phyloP scores from a whole-genome alignment of 2,888 invertebrate species.

The Epinotia ramella region DNA sequence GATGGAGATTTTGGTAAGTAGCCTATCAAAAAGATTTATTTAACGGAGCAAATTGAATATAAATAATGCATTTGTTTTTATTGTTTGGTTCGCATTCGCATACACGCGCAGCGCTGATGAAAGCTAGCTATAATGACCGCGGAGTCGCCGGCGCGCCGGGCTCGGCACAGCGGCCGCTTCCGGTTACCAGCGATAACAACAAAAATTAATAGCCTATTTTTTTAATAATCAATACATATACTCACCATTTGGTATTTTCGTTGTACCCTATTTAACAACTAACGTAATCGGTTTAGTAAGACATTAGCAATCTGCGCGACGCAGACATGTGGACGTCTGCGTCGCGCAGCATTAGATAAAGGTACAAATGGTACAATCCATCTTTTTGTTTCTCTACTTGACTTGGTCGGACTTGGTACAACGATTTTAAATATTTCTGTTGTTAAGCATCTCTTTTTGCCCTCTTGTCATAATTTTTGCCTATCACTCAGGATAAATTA shows the following conservation, averaged over 20 bases:
- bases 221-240: constrained; percentile 12
- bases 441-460: too few species aligned
- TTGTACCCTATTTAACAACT: constrained; percentile 5
- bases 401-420: too few species aligned
- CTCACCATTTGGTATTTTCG: constrained; percentile 10
- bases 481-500: too few species aligned
- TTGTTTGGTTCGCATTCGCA: neutral
- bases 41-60: neutral
- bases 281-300: neutral
- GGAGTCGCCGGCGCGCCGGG: neutral
- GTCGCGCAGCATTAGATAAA: neutral
- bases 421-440: too few species aligned
- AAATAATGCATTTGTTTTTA: neutral
- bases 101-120: constrained; percentile 8
- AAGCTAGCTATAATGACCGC: constrained; percentile 6
- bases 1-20: constrained; percentile 1
- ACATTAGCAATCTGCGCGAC: neutral
- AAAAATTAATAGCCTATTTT: constrained; percentile 37
- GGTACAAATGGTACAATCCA: too few species aligned
- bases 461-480: too few species aligned
- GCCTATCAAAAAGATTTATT: neutral
- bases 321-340: neutral
- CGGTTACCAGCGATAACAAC: constrained; percentile 41
- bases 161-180: constrained; percentile 35
- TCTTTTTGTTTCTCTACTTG: too few species aligned